A percentile compares a stretch with the other conserved stretches of the same genome.
Evolutionary conservation across 2,888 invertebrate species (phyloP).

Genomic region (Epistrophe eligans): DNA sequence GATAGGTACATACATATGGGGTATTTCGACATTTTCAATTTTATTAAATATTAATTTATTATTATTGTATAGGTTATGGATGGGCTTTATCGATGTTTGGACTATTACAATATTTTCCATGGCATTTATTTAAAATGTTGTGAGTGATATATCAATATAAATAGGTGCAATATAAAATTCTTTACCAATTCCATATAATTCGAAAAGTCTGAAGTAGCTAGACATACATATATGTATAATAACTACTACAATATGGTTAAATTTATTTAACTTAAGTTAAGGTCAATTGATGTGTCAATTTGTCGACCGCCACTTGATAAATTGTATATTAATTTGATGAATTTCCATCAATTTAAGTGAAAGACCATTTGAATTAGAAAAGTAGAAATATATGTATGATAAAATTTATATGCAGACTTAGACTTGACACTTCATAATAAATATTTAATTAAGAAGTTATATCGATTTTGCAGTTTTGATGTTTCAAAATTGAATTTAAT

Average conservation of each 20-base stretch:
- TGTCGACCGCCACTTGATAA: slow-evolving; percentile 42
- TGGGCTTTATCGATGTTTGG: slow-evolving; percentile 8
- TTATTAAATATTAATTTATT: slow-evolving; percentile 41
- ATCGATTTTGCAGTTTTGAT: too few relatives aligned
- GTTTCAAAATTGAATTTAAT: too few relatives aligned
- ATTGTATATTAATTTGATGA: slow-evolving; percentile 21
- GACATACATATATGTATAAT: not conserved
- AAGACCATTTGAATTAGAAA: not conserved
- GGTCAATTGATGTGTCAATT: slow-evolving; percentile 54
- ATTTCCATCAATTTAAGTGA: slow-evolving; percentile 5
- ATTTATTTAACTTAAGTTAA: slow-evolving; percentile 12
- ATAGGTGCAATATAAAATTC: not conserved
- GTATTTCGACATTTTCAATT: slow-evolving; percentile 46
- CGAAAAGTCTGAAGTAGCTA: not conserved
- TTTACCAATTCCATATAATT: slow-evolving; percentile 1
- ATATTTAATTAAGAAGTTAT: too few relatives aligned
- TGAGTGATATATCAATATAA: not conserved
- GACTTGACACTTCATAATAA: too few relatives aligned
- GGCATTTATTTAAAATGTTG: slow-evolving; percentile 6
- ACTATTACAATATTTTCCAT: not conserved
- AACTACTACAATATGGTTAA: not conserved
- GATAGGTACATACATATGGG: not conserved
- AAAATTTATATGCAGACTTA: too few relatives aligned
- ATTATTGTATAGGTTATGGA: slow-evolving; percentile 38
- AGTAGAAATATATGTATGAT: not conserved